Conservation (phyloP, 2,888 invertebrate species). For the Heliconius erato region DNA sequence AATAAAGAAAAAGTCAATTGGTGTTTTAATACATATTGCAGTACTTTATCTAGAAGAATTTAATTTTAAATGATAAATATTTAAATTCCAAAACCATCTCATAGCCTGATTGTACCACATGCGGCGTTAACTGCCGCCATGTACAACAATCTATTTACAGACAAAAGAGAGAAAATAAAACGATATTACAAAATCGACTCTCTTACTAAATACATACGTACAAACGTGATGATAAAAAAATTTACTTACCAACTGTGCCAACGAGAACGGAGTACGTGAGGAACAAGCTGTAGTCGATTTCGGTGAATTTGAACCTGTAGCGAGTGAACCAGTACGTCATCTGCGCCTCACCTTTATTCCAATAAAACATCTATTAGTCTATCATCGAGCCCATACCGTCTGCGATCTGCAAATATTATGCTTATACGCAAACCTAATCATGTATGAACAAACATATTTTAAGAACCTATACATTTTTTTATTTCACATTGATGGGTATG, state of each 20-base stretch:
- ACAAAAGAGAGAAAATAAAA: neutral
- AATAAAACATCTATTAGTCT: slow-evolving; percentile 79
- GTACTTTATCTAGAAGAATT: no score
- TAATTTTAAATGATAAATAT: no score
- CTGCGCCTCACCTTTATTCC: slow-evolving; percentile 85
- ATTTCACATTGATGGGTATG: no score
- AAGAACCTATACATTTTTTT: neutral
- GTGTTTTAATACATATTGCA: no score
- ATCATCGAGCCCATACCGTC: slow-evolving; percentile 59
- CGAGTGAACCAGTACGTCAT: slow-evolving; percentile 86
- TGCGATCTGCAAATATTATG: slow-evolving; percentile 72
- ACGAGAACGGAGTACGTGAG: slow-evolving; percentile 85
- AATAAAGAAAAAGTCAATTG: no score
- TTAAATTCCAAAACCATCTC: neutral
- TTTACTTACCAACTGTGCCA: slow-evolving; percentile 84
- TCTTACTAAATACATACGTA: neutral
- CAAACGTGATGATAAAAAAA: slow-evolving; percentile 37
- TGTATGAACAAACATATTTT: neutral
- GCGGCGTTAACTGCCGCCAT: neutral
- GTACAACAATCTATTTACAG: neutral
- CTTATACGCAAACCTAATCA: slow-evolving; percentile 45
- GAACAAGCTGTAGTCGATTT: slow-evolving; percentile 86
- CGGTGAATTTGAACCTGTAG: slow-evolving; percentile 86
- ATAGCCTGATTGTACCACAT: no score
- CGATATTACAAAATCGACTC: neutral